These are phyloP conservation scores for Drosophila mimetica DNA, from an alignment of 2,888 invertebrate species.

Conservation along the genomic window DNA sequence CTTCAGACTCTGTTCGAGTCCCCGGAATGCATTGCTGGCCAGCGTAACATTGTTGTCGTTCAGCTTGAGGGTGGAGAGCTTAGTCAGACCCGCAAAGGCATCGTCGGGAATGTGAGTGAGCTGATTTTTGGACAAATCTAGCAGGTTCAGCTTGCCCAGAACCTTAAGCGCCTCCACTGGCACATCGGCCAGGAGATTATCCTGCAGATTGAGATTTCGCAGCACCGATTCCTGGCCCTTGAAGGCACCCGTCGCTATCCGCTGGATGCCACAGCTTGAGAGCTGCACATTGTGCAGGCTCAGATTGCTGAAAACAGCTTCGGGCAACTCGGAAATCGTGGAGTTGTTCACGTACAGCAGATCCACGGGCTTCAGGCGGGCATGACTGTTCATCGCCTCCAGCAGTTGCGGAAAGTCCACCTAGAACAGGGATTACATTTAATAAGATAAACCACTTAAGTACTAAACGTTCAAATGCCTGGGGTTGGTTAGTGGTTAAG, in stretches of 20 bases:
- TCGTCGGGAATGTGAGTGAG: slow-evolving; percentile 90
- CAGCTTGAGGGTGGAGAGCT: slow-evolving; percentile 92
- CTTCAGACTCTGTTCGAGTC: slow-evolving; percentile 92
- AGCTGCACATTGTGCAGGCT: slow-evolving; percentile 93
- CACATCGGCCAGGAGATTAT: slow-evolving; percentile 91
- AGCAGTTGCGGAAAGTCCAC: slow-evolving; percentile 92
- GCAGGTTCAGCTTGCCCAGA: slow-evolving; percentile 89
- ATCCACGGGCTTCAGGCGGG: slow-evolving; percentile 89
- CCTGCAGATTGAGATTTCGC: slow-evolving; percentile 93
- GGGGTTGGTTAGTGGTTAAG: no score
- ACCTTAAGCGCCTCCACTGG: slow-evolving; percentile 90
- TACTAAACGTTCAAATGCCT: background rate
- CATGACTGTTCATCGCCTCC: slow-evolving; percentile 89
- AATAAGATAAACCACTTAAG: background rate
- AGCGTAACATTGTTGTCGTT: slow-evolving; percentile 94
- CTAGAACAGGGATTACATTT: slow-evolving; percentile 76
- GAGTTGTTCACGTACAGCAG: slow-evolving; percentile 95
- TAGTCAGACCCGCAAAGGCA: slow-evolving; percentile 90
- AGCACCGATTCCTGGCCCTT: slow-evolving; percentile 92
- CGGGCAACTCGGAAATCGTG: slow-evolving; percentile 88
- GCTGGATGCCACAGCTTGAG: slow-evolving; percentile 91
- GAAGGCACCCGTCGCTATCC: slow-evolving; percentile 90
- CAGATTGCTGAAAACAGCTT: slow-evolving; percentile 89
- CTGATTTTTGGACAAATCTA: slow-evolving; percentile 93
- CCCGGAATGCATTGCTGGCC: slow-evolving; percentile 89